Percentiles rank a stretch among this genome's conserved stretches.
phyloP scores from a whole-genome alignment of 1,140 invertebrate genomes.

The Cyphomyrmex costatus region DNA sequence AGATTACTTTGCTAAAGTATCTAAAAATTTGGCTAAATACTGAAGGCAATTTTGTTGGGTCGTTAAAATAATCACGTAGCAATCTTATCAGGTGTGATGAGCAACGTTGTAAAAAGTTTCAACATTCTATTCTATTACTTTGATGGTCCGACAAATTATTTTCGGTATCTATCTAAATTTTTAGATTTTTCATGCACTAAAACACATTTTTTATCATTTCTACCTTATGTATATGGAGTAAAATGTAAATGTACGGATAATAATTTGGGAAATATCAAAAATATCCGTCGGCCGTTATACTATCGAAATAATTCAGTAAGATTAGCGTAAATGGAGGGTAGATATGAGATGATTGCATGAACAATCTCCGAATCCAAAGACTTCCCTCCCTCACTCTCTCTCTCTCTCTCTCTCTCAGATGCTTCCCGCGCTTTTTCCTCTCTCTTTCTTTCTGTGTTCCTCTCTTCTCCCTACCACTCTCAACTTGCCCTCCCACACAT shows the following conservation, averaged over 20 bases:
- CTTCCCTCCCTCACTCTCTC: not conserved
- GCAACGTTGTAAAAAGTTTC: no score
- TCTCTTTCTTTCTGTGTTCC: not conserved
- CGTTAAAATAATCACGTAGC: no score
- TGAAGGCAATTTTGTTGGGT: no score
- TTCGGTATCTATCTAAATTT: no score
- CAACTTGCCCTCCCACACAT: constrained; percentile 65
- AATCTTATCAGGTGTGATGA: no score
- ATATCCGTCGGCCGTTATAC: not conserved
- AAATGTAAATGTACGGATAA: not conserved
- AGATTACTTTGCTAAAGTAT: no score
- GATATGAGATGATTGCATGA: not conserved
- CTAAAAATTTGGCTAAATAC: no score
- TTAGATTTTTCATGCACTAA: no score
- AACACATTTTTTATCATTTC: not conserved
- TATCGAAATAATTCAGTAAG: not conserved
- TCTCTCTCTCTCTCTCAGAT: not conserved
- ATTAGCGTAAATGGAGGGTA: not conserved
- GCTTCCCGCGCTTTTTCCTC: not conserved
- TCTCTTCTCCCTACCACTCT: constrained; percentile 38
- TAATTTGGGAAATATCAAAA: not conserved
- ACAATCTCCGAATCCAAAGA: not conserved
- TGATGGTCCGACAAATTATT: no score
- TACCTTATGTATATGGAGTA: not conserved
- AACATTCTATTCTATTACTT: no score